Evolutionary conservation across 2,113 vertebrate species (phyloP), one percentile per base, ranked within the genome.

Genomic region (Gnathonemus longibarbis): DNA sequence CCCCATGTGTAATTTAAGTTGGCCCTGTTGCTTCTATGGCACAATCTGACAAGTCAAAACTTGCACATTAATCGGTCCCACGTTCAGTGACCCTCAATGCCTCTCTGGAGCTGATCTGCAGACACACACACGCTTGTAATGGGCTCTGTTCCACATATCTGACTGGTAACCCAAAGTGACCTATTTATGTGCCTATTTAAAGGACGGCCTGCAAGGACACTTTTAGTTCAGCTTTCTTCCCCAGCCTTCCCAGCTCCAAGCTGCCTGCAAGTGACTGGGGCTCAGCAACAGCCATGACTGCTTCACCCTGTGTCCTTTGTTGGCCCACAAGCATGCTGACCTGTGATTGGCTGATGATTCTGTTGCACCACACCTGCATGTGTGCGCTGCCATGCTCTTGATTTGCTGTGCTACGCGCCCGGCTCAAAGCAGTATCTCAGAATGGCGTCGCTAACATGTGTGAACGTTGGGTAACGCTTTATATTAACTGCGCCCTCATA

Each of bases 161-260:
- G 58, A 85, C 50, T 80, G 35, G 87, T 89, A 91, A 89, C 91
- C 90, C 90, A 90, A 91, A 92, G 53, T 93, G 94, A 95, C 94
- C 93, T 89, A 94, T 92, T 95, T 95, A 88, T 91, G 92, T 90
- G 91, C 91, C 93, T 95, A 93, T 95, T 95, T 94, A 94, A 95
- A 94, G 94, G 91, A 90, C 89, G 90, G 91, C 21, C 88, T 90
- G 84, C 86, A 85, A 90, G 92, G 87, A 88, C 39, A 88, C 46
- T 84, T 80, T 86, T 89, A 90, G 89, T 93, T 66, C 91, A 92
- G 90, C 89, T 17, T 92, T 90, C 89, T 91, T 91, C 88, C 89
- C 90, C 39, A 91, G 86, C 87, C 50, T 90, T 83, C 77, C 89
- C 9, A 46, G 45, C 39, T 70, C 39, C 62, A 31, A 4, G n/a